Conservation (phyloP, 2,888 invertebrate species). For the Drosophila diplacantha region DNA sequence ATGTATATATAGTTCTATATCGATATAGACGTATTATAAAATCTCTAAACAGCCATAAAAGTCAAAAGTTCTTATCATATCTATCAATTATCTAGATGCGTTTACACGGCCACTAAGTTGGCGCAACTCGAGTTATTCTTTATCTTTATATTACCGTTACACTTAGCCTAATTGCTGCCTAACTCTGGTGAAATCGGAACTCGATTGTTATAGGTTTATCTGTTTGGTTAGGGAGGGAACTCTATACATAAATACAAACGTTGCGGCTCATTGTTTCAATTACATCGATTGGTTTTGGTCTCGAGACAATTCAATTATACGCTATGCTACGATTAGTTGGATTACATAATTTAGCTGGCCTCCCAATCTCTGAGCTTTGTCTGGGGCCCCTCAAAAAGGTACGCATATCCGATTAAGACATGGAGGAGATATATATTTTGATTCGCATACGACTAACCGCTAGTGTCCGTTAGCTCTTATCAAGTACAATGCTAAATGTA, state of each 20-base stretch:
- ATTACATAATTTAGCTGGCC: constrained; percentile 50
- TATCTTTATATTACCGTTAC: constrained; percentile 24
- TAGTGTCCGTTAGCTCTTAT: constrained; percentile 42
- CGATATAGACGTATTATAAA: constrained; percentile 62
- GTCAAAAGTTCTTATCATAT: constrained; percentile 70
- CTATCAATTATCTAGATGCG: constrained; percentile 61
- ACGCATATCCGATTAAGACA: constrained; percentile 59
- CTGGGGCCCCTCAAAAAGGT: constrained; percentile 53
- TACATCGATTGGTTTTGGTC: constrained; percentile 46
- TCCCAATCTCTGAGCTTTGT: constrained; percentile 17
- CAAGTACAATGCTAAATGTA: constrained; percentile 63
- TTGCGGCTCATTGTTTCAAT: constrained; percentile 61
- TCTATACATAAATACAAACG: constrained; percentile 60
- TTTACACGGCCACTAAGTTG: constrained; percentile 42
- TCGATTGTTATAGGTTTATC: constrained; percentile 59
- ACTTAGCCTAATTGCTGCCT: constrained; percentile 29
- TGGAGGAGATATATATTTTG: constrained; percentile 41
- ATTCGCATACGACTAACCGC: constrained; percentile 44
- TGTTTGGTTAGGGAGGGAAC: constrained; percentile 24
- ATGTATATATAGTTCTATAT: constrained; percentile 28
- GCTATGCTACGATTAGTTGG: constrained; percentile 29
- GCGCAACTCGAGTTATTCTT: constrained; percentile 26
- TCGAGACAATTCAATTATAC: constrained; percentile 32
- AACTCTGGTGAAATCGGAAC: constrained; percentile 56
- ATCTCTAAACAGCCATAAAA: constrained; percentile 75